Evolutionary conservation across 2,113 vertebrate genomes (phyloP).

Genomic region (Odontesthes bonariensis): DNA sequence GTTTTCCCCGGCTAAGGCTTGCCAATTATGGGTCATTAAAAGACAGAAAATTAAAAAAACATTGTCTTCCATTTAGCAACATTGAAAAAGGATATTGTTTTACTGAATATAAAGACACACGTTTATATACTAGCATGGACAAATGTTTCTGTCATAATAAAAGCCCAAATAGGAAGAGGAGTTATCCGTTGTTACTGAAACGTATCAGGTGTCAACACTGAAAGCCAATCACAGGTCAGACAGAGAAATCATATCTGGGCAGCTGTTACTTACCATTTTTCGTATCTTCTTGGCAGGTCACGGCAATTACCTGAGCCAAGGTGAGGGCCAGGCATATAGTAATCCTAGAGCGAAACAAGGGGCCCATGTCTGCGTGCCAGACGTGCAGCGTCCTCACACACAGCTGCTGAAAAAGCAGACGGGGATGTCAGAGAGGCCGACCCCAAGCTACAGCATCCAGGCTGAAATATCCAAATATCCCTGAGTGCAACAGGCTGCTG

Average conservation of each 20-base stretch:
- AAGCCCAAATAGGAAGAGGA: neutral
- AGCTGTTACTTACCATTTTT: conserved; percentile 71
- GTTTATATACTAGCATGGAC: no score
- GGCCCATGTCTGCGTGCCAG: conserved; percentile 69
- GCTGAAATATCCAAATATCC: conserved; percentile 57
- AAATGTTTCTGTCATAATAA: conserved; percentile 2
- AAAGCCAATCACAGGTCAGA: conserved; percentile 17
- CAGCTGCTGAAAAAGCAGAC: conserved; percentile 2
- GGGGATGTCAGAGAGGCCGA: conserved; percentile 31
- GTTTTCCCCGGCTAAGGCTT: no score
- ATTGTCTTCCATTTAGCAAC: neutral
- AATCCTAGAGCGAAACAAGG: conserved; percentile 63
- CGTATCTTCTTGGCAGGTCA: conserved; percentile 71
- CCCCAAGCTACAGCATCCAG: conserved; percentile 65
- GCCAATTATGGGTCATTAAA: neutral
- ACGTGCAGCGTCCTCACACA: conserved; percentile 58
- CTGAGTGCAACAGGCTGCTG: conserved; percentile 62
- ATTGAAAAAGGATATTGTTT: neutral
- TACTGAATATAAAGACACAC: no score
- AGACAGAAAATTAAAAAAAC: neutral
- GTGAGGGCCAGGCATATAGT: conserved; percentile 68
- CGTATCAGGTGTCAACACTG: neutral
- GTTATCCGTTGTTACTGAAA: neutral
- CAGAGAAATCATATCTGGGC: neutral
- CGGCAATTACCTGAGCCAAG: conserved; percentile 73